These are phyloP conservation scores for Parapsyche elsis DNA, from an alignment of 1,140 invertebrate species.

Conservation along the genomic window DNA sequence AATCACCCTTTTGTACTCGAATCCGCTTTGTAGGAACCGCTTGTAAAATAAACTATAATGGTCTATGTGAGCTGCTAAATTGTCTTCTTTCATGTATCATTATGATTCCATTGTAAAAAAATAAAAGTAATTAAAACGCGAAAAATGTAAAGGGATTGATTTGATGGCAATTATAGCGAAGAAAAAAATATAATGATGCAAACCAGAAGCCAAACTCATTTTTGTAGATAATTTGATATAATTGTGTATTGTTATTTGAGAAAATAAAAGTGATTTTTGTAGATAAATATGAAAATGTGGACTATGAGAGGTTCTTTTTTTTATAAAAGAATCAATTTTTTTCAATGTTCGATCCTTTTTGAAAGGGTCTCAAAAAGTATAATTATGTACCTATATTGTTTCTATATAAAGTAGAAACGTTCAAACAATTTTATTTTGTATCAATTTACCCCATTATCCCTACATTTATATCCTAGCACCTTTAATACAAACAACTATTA, in stretches of 20 bases:
- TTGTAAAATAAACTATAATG: constrained; percentile 55
- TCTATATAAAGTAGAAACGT: constrained; percentile 58
- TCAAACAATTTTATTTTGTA: constrained; percentile 51
- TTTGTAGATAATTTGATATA: constrained; percentile 57
- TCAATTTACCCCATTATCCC: constrained; percentile 22
- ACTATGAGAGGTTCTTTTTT: constrained; percentile 56
- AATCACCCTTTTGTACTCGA: constrained; percentile 53
- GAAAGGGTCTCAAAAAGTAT: constrained; percentile 56
- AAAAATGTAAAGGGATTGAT: constrained; percentile 46
- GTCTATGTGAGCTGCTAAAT: constrained; percentile 54
- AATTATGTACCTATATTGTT: constrained; percentile 58
- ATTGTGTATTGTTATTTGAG: constrained; percentile 57
- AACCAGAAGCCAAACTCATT: constrained; percentile 56
- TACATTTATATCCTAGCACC: too few species aligned
- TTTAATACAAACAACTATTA: too few species aligned
- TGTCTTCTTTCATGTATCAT: constrained; percentile 48
- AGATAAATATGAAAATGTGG: constrained; percentile 57
- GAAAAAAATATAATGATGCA: constrained; percentile 39
- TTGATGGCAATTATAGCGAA: constrained; percentile 40
- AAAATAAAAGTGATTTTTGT: constrained; percentile 56
- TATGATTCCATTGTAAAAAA: constrained; percentile 51
- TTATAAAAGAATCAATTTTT: constrained; percentile 55
- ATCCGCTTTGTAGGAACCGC: constrained; percentile 55
- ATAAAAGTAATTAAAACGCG: constrained; percentile 13
- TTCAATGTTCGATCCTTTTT: constrained; percentile 56